These are phyloP conservation scores for Zoanthus solanderi DNA, from an alignment of 92 coral and sea anemone species.

Conservation along the genomic window DNA sequence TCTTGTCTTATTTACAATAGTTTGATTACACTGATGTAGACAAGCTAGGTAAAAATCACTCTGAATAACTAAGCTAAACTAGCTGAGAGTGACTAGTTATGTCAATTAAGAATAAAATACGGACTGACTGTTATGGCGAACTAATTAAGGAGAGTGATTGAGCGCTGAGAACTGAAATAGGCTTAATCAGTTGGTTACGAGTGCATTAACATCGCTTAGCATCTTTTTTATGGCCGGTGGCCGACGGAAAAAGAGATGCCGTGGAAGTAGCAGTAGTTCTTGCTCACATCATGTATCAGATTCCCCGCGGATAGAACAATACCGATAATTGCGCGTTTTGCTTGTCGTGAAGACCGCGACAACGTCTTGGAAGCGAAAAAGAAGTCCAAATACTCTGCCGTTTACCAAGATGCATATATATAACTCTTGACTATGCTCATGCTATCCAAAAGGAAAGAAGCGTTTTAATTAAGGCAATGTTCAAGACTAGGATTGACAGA, in stretches of 20 bases:
- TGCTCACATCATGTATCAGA: background rate
- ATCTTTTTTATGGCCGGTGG: conserved; percentile 5
- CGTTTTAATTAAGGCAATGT: conserved; percentile 11
- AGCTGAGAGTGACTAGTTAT: too few species aligned
- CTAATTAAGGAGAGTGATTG: background rate
- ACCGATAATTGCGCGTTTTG: background rate
- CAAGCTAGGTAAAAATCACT: too few species aligned
- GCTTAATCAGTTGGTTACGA: background rate
- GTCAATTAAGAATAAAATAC: too few species aligned
- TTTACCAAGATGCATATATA: background rate
- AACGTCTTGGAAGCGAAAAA: background rate
- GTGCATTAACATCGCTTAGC: background rate
- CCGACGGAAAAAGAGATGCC: background rate
- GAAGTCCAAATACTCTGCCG: too few species aligned
- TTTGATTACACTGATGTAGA: too few species aligned
- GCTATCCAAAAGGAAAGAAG: conserved; percentile 16
- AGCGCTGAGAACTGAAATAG: background rate
- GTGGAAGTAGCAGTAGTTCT: background rate
- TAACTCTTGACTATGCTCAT: background rate
- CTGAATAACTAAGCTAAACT: too few species aligned
- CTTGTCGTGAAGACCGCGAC: background rate
- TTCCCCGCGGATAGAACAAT: background rate
- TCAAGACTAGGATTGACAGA: background rate
- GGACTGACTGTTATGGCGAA: background rate
- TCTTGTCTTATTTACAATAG: too few species aligned